A percentile compares a stretch with the other conserved stretches of the same genome.
phyloP scores from a whole-genome alignment of 2,797 vertebrate species.

The Melanotaenia trifasciata region DNA sequence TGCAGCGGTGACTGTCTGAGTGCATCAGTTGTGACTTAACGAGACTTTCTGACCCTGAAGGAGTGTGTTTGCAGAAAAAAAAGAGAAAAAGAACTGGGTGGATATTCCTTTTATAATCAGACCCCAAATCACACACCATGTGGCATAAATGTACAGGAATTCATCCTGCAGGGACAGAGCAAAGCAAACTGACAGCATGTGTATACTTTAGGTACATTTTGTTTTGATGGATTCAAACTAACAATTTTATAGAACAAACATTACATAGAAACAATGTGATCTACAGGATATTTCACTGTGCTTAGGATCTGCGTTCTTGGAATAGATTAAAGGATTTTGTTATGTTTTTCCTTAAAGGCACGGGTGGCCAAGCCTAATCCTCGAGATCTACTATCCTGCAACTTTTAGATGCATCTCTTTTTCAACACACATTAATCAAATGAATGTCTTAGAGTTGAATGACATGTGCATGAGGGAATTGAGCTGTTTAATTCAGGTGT shows the following conservation, averaged over 20 bases:
- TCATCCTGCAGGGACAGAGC: constrained; percentile 41
- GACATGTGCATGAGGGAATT: too few species aligned
- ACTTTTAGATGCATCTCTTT: too few species aligned
- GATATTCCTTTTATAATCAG: constrained; percentile 67
- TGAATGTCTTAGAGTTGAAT: too few species aligned
- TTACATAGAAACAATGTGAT: not conserved
- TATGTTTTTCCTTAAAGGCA: too few species aligned
- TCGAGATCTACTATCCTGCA: too few species aligned
- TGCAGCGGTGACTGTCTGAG: constrained; percentile 67
- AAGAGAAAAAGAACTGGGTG: constrained; percentile 33
- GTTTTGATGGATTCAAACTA: constrained; percentile 13
- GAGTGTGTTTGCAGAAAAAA: constrained; percentile 35
- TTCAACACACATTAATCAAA: too few species aligned
- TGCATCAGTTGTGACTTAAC: constrained; percentile 67
- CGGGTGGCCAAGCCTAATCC: too few species aligned
- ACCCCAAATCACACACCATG: constrained; percentile 54
- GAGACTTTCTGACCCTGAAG: constrained; percentile 65
- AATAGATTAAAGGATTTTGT: too few species aligned
- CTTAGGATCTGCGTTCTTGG: too few species aligned
- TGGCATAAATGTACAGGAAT: constrained; percentile 63
- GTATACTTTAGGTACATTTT: constrained; percentile 38
- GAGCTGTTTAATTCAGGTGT: too few species aligned
- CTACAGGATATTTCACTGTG: not conserved
- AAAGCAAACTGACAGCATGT: constrained; percentile 24
- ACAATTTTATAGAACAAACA: constrained; percentile 9